These are phyloP conservation scores for Agrochola circellaris DNA, from an alignment of 2,888 invertebrate species.

Conservation along the genomic window DNA sequence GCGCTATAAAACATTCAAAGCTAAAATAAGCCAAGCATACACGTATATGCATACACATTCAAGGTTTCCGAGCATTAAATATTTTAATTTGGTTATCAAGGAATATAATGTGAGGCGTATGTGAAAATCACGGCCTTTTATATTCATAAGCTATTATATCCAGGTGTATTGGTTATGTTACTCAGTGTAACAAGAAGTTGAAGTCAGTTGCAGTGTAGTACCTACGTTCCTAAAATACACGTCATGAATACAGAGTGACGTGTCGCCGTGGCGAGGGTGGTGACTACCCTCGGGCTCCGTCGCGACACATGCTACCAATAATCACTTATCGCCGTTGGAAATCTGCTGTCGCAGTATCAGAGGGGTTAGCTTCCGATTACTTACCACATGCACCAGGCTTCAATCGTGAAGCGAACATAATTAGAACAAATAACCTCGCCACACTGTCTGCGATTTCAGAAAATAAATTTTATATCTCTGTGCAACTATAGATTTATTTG, in stretches of 20 bases:
- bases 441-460: conserved; percentile 24
- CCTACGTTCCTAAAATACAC: conserved; percentile 58
- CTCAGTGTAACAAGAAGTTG: conserved; percentile 20
- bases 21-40: conserved; percentile 52
- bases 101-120: neutral
- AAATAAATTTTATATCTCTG: conserved; percentile 3
- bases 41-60: conserved; percentile 33
- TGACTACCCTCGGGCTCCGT: conserved; percentile 60
- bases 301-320: conserved; percentile 78
- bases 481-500: conserved; percentile 14
- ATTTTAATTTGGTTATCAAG: conserved; percentile 19
- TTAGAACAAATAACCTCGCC: conserved; percentile 20
- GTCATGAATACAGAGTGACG: conserved; percentile 49
- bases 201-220: conserved; percentile 23
- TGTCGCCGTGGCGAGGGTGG: conserved; percentile 60
- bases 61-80: conserved; percentile 40
- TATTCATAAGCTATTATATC: neutral
- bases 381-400: conserved; percentile 72
- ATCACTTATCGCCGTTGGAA: conserved; percentile 84
- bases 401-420: conserved; percentile 59
- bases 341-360: conserved; percentile 84
- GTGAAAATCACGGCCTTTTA: conserved; percentile 14
- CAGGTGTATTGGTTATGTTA: neutral
- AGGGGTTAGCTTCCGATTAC: conserved; percentile 75
- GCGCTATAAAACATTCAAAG: conserved; percentile 49